Base-by-base conservation (phyloP, 1,140 invertebrate species). In the Cotesia typhae region DNA sequence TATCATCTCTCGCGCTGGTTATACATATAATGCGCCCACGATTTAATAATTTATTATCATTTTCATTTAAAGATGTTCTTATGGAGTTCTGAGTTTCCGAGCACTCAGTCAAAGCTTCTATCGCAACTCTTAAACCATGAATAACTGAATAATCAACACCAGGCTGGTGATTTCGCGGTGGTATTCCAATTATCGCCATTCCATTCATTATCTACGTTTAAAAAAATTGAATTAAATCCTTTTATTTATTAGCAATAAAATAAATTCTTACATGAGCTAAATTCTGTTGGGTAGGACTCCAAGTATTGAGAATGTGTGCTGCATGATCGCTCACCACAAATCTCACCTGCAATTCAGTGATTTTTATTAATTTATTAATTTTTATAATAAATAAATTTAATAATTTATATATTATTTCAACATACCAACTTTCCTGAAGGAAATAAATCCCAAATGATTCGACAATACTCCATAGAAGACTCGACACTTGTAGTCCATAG, bases 381-480 rank as follows among this genome's bases (percentile, higher is more conserved):
- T 14, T 14, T 14, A 38, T 0, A 6, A 68, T 0, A 52, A 57
- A 71, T 17, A 69, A 28, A 36, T 4, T n/a, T 57, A 4, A 37
- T 52, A 0, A 12, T 60, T 28, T 68, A 7, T 4, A 35, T 72
- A 17, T 37, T 35, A 28, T 41, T 69, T 67, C 36, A 65, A 76
- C 78, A 82, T 89, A 96, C 94, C 85, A 97, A 87, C 90, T 96
- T 96, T 72, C 92, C 92, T 52, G 90, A 88, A 0, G 96, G 95
- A 88, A 96, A 98, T 35, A 98, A 89, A 87, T 99, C 97, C 95
- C 96, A 98, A 5, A 98, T 95, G 76, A 98, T 96, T 28, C 97
- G 89, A 80, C 96, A 96, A 82, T 98, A 99, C 87, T 99, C 97
- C 64, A 98, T 90, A 3, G 96, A 92, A 4, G 95, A 93, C 89